Evolutionary conservation across 2,113 vertebrate species (phyloP), one percentile per base, ranked within the genome.

Genomic region (Chionomys nivalis): DNA sequence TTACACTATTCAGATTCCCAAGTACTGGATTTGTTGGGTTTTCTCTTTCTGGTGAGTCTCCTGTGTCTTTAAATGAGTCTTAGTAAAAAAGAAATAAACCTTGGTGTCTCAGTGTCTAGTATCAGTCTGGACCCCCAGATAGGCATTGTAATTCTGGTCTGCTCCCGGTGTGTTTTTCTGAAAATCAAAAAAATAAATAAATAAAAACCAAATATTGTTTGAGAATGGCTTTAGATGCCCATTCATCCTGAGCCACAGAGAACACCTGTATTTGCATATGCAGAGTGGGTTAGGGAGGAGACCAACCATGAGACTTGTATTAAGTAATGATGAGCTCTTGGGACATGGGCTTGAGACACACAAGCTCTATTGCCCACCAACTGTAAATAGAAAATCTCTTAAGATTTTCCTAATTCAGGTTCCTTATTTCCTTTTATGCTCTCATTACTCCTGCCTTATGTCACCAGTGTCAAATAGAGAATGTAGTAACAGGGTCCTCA

Each of bases 271-370:
- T 91, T 78, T 68, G n/a, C 23, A 61, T 31, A 4, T 72, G 2
- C 1, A 0, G 31, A 21, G 26, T 12, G 0, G 12, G 19, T 0
- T 44, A 24, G 5, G 1, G 17, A 49, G 24, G 31, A 47, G 39
- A 58, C 11, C 58, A 7, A 44, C 39, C 17, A 4, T 90, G 28
- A 88, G 47, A 68, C 58, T 66, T 70, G 12, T 89, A 9, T 75
- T 91, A 55, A 86, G 26, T 31, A n/a, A 31, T n/a, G 17, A 28
- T 7, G 77, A 70, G 28, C 4, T 17, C 52, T 47, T 87, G 39
- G 5, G 13, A 39, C 31, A 39, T 2, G 24, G 36, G 3, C 7
- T 77, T 87, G 75, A 76, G 24, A 44, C 14, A 63, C 2, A 44
- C 2, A 79, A 47, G 31, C 0, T 52, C 14, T 28, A 16, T 7